These are phyloP conservation scores for Pipistrellus kuhlii DNA, from an alignment of 2,797 vertebrate species.

Conservation along the genomic window DNA sequence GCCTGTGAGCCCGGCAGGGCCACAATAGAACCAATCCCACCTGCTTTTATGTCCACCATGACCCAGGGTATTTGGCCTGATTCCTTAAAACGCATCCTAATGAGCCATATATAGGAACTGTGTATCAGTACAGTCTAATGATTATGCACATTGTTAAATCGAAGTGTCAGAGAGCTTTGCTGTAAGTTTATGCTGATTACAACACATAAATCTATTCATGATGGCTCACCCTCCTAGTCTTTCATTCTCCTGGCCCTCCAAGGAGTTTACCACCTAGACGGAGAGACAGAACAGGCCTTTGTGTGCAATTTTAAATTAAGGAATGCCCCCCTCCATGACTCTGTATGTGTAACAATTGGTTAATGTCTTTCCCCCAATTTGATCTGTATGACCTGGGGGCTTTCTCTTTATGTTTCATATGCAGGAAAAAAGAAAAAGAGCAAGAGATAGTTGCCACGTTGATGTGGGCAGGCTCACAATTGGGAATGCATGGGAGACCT, in stretches of 20 bases:
- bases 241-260: background rate
- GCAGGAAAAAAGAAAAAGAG: background rate
- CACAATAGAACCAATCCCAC: background rate
- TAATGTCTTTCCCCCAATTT: background rate
- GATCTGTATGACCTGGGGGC: background rate
- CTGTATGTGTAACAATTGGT: background rate
- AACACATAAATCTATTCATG: background rate
- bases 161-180: background rate
- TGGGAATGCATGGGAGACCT: background rate
- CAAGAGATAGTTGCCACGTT: background rate
- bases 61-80: background rate
- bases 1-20: background rate
- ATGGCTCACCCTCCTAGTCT: background rate
- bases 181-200: background rate
- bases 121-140: background rate
- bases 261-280: background rate
- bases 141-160: background rate
- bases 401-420: background rate
- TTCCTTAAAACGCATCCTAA: constrained; percentile 41
- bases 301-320: background rate
- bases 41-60: background rate
- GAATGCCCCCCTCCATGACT: background rate
- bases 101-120: background rate
- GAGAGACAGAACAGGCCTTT: background rate
- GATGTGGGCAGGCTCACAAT: background rate